Evolutionary conservation across 2,113 vertebrate species (phyloP).

Genomic region (Paraplagusia blochii): DNA sequence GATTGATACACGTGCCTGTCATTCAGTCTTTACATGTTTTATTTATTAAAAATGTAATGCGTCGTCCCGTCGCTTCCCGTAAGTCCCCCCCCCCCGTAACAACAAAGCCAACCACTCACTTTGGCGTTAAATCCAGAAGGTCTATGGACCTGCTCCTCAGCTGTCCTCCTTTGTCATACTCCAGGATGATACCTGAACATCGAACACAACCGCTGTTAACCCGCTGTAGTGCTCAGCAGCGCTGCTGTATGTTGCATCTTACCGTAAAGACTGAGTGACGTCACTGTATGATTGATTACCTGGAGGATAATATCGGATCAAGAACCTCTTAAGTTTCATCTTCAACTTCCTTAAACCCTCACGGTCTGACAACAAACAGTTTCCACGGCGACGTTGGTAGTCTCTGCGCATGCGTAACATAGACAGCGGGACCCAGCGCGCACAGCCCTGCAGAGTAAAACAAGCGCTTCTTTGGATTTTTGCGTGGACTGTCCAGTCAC

Average conservation of each 20-base stretch:
- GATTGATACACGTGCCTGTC: no score
- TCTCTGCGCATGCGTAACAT: slow-evolving; percentile 48
- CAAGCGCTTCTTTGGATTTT: no score
- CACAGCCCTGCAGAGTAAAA: no score
- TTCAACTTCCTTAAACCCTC: not conserved
- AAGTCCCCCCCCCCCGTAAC: not conserved
- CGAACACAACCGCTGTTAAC: not conserved
- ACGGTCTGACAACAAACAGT: slow-evolving; percentile 50
- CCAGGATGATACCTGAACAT: slow-evolving; percentile 85
- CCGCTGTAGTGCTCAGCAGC: not conserved
- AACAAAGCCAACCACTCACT: slow-evolving; percentile 52
- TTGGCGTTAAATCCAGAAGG: slow-evolving; percentile 81
- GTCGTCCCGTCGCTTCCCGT: no score
- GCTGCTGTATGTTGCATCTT: no score
- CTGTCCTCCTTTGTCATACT: slow-evolving; percentile 82
- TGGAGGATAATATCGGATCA: slow-evolving; percentile 91
- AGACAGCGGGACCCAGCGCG: no score
- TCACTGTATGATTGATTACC: slow-evolving; percentile 68
- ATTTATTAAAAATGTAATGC: no score
- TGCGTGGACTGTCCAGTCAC: no score
- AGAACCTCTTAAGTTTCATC: slow-evolving; percentile 84
- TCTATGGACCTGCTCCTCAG: slow-evolving; percentile 87
- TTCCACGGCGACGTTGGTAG: slow-evolving; percentile 59
- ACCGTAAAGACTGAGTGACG: not conserved
- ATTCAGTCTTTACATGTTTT: no score